A percentile compares a stretch with the other conserved stretches of the same genome.
Conservation (phyloP, 1,140 invertebrate genomes). For the Aphidius ervi region DNA sequence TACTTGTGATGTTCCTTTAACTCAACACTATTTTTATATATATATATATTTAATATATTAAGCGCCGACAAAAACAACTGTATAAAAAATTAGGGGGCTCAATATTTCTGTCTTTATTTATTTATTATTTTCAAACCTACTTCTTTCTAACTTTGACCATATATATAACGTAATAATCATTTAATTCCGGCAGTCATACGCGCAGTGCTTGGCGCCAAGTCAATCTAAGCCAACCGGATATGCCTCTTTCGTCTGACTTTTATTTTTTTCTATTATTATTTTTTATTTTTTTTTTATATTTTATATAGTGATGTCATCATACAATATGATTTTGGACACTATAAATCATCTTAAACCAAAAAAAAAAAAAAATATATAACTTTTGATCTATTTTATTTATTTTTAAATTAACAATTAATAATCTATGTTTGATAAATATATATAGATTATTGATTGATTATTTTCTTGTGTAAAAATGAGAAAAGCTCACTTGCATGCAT, state of each 20-base stretch:
- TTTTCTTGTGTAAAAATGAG: conserved; percentile 9
- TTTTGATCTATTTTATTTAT: no score
- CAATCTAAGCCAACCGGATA: conserved; percentile 54
- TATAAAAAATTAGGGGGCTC: not conserved
- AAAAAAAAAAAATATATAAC: no score
- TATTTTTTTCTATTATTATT: no score
- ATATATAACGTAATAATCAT: conserved; percentile 50
- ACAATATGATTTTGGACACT: not conserved
- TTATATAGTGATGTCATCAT: not conserved
- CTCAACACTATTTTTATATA: no score
- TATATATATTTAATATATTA: not conserved
- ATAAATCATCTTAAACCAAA: not conserved
- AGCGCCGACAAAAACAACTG: conserved; percentile 5
- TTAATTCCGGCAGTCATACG: conserved; percentile 50
- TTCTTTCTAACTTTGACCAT: conserved; percentile 16
- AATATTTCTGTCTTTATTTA: conserved; percentile 11
- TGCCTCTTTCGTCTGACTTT: conserved; percentile 43
- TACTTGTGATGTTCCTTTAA: no score
- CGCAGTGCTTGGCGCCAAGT: conserved; percentile 51
- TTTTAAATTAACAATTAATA: no score
- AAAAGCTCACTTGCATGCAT: conserved; percentile 31
- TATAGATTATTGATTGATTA: no score
- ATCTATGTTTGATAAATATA: no score
- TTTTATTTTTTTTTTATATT: no score
- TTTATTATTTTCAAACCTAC: conserved; percentile 13